phyloP scores from a whole-genome alignment of 2,113 vertebrate species.

The Sus scrofa region DNA sequence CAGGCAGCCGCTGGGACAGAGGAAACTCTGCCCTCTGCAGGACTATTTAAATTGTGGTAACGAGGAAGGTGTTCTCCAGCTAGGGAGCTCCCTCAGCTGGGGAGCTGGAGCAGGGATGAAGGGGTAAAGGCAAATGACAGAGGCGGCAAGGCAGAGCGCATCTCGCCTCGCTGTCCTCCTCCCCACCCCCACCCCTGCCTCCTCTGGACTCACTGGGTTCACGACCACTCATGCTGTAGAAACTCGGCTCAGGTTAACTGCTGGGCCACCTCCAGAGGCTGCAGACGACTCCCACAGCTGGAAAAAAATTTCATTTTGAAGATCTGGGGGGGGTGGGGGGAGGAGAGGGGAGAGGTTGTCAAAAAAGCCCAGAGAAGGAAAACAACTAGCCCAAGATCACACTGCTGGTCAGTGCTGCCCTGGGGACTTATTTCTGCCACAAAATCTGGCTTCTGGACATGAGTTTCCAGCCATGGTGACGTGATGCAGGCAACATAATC shows the following conservation, averaged over 20 bases:
- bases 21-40: conserved; percentile 68
- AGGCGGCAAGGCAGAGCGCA: background rate
- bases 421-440: background rate
- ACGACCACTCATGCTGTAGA: background rate
- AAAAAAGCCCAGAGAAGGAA: background rate
- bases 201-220: background rate
- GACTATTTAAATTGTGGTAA: background rate
- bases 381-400: background rate
- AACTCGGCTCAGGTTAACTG: background rate
- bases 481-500: background rate
- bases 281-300: background rate
- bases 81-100: background rate
- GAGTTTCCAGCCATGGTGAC: background rate
- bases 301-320: background rate
- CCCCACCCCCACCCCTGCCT: background rate
- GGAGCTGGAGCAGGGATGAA: background rate
- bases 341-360: background rate
- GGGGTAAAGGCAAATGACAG: background rate
- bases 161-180: background rate
- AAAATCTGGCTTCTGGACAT: background rate
- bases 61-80: background rate
- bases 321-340: background rate
- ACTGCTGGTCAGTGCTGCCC: background rate
- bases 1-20: background rate
- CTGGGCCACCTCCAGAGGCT: background rate